Percentiles rank a stretch among this genome's conserved stretches.
These are phyloP conservation scores for Pachypsylla venusta DNA, from an alignment of 1,140 invertebrate species.

Conservation along the genomic window DNA sequence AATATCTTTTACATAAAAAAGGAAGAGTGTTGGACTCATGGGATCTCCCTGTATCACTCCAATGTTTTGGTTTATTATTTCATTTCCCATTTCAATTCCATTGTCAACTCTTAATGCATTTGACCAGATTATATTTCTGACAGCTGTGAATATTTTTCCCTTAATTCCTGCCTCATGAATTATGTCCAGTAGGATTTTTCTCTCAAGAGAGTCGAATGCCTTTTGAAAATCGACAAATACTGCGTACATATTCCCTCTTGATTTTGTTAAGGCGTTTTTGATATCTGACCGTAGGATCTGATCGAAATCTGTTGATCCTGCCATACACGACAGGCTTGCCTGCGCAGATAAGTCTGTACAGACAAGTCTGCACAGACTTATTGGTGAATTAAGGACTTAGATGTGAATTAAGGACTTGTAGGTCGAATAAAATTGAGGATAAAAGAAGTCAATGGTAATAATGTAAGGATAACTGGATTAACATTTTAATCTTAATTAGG, in stretches of 20 bases:
- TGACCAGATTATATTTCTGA: background rate
- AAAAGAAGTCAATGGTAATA: too few relatives aligned
- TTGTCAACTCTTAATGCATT: constrained; percentile 2
- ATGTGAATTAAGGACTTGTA: too few relatives aligned
- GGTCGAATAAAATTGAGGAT: too few relatives aligned
- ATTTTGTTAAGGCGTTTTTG: background rate
- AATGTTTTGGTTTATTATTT: constrained; percentile 4
- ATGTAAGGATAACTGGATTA: too few relatives aligned
- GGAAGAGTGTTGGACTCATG: background rate
- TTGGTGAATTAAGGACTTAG: too few relatives aligned
- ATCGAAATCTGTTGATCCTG: too few relatives aligned
- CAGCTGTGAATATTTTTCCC: background rate
- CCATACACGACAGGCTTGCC: too few relatives aligned
- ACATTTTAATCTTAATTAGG: too few relatives aligned
- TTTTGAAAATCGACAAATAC: constrained; percentile 1
- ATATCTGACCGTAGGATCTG: background rate
- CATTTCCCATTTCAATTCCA: background rate
- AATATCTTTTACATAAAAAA: background rate
- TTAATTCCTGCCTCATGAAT: background rate
- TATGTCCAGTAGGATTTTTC: background rate
- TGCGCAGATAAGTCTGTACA: too few relatives aligned
- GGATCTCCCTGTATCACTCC: constrained; percentile 11
- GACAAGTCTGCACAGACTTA: too few relatives aligned
- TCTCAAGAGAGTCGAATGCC: constrained; percentile 1
- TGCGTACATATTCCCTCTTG: background rate